phyloP scores from a whole-genome alignment of 2,888 invertebrate genomes.

The Troilus luridus region DNA sequence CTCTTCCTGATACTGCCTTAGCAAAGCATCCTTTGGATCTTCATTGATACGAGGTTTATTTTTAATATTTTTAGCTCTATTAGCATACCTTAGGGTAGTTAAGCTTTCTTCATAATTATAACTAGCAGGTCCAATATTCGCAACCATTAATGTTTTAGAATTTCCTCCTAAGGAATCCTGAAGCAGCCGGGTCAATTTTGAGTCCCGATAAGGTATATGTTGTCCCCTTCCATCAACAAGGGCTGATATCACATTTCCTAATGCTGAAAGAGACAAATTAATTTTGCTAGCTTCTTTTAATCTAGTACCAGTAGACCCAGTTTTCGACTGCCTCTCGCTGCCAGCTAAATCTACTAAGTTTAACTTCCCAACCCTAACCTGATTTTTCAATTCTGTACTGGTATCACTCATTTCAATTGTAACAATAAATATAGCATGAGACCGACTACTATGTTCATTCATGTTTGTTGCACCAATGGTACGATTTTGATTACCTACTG shows the following conservation, averaged over 20 bases:
- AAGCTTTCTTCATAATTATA: conserved; percentile 98
- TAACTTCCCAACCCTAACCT: conserved; percentile 82
- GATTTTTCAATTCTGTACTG: conserved; percentile 73
- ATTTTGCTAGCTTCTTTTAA: conserved; percentile 97
- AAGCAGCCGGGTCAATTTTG: conserved; percentile 93
- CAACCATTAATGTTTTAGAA: conserved; percentile 99
- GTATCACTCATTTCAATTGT: conserved; percentile 94
- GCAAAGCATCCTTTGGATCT: conserved; percentile 97
- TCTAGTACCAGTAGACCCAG: conserved; percentile 90
- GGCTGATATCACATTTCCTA: conserved; percentile 98
- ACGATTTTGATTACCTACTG: conserved; percentile 91
- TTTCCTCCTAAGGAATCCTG: conserved; percentile 97
- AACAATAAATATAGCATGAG: conserved; percentile 98
- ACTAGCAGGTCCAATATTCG: conserved; percentile 97
- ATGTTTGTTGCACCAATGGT: conserved; percentile 96
- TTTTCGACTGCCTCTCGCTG: conserved; percentile 96
- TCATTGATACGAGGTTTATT: conserved; percentile 99
- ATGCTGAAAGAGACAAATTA: conserved; percentile 95
- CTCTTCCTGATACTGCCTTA: conserved; percentile 95
- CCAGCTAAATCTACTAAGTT: conserved; percentile 99
- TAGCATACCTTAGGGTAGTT: conserved; percentile 96
- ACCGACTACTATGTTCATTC: conserved; percentile 98
- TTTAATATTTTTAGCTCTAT: conserved; percentile 97
- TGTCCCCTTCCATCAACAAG: conserved; percentile 92
- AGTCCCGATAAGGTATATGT: conserved; percentile 97